Percentiles rank a stretch among this genome's conserved stretches.
These are phyloP conservation scores for Enteromius treurensis DNA, from an alignment of 2,797 vertebrate genomes.

Conservation along the genomic window DNA sequence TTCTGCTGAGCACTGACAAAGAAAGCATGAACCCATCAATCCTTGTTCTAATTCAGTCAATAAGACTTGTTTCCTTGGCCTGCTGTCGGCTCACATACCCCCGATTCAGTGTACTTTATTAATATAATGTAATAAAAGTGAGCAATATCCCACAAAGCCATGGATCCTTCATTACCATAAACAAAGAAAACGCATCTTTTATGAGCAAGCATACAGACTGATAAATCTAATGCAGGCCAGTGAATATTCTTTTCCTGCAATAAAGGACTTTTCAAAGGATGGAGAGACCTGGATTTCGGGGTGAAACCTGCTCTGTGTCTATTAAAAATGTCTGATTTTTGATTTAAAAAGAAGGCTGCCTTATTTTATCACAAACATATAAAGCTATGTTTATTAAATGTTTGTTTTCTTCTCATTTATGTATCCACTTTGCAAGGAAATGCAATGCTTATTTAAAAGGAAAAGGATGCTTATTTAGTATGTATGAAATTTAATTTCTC, in stretches of 20 bases:
- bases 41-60: conserved; percentile 41
- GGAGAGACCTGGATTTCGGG: not conserved
- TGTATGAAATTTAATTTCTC: not conserved
- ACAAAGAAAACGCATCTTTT: conserved; percentile 14
- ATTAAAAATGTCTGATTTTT: not conserved
- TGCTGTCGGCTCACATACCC: conserved; percentile 4
- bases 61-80: conserved; percentile 28
- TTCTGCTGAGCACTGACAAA: conserved; percentile 44
- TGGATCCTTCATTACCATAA: conserved; percentile 29
- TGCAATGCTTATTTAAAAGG: too few relatives aligned
- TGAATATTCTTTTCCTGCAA: not conserved
- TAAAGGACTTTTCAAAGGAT: not conserved
- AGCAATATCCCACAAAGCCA: conserved; percentile 9
- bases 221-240: not conserved
- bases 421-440: conserved; percentile 3
- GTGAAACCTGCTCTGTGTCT: not conserved
- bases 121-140: conserved; percentile 42
- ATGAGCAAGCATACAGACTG: not conserved
- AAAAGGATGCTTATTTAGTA: not conserved
- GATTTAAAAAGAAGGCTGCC: not conserved
- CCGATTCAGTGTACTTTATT: conserved; percentile 22
- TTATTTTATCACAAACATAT: not conserved
- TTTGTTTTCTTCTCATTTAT: conserved; percentile 3
- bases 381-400: not conserved
- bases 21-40: conserved; percentile 42